phyloP scores from a whole-genome alignment of 2,113 vertebrate genomes.

The Salvelinus namaycush region DNA sequence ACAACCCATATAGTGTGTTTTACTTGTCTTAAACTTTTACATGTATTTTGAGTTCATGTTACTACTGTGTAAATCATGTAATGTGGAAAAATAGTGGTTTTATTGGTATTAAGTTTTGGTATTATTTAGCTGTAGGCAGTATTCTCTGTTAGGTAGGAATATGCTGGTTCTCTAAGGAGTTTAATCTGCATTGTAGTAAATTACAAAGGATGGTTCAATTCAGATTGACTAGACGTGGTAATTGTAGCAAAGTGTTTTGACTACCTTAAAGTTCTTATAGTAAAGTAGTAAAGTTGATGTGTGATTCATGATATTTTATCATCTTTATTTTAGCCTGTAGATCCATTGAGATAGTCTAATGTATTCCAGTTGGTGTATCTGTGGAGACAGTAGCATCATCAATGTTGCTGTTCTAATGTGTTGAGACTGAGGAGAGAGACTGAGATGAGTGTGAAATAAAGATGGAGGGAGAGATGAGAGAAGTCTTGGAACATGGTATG shows the following conservation, averaged over 20 bases:
- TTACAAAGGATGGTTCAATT: not conserved
- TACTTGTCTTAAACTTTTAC: too few relatives aligned
- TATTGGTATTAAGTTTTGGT: too few relatives aligned
- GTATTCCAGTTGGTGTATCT: not conserved
- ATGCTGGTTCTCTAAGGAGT: too few relatives aligned
- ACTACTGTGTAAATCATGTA: too few relatives aligned
- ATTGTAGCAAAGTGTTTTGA: not conserved
- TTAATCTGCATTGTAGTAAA: too few relatives aligned
- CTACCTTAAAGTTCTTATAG: constrained; percentile 32
- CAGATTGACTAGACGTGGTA: not conserved
- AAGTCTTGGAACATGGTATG: not conserved
- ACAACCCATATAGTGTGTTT: too few relatives aligned
- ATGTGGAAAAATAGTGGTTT: too few relatives aligned
- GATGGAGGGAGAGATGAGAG: not conserved
- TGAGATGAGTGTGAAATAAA: not conserved
- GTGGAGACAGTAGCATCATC: not conserved
- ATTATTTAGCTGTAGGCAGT: too few relatives aligned
- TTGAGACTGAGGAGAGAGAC: not conserved
- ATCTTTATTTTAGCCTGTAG: constrained; percentile 1
- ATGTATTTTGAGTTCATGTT: too few relatives aligned
- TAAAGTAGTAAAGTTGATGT: not conserved
- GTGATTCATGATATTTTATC: not conserved
- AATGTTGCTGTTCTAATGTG: not conserved
- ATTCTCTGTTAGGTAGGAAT: too few relatives aligned
- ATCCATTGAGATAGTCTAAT: not conserved